A percentile compares a stretch with the other conserved stretches of the same genome.
phyloP scores from a whole-genome alignment of 2,113 vertebrate genomes.

The Glareola pratincola region DNA sequence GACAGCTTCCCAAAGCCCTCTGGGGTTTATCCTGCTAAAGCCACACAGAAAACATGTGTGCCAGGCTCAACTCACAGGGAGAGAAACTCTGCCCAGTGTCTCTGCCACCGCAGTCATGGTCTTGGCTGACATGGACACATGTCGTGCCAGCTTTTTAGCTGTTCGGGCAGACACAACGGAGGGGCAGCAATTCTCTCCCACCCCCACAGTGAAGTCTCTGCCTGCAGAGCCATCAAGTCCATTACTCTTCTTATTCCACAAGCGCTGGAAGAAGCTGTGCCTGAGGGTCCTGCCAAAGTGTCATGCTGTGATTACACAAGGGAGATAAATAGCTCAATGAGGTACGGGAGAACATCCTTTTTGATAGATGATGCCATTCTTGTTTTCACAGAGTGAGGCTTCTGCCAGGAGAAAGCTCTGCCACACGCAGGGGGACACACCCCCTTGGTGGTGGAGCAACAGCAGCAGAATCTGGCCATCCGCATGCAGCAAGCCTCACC shows the following conservation, averaged over 20 bases:
- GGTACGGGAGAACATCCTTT: neutral
- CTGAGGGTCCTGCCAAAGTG: neutral
- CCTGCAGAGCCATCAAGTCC: neutral
- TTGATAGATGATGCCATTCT: neutral
- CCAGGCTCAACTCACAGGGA: rapidly evolving
- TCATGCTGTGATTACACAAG: neutral
- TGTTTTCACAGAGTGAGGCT: neutral
- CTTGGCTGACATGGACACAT: neutral
- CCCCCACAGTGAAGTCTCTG: neutral
- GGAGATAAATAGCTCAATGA: neutral
- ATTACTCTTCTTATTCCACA: neutral
- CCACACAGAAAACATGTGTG: neutral
- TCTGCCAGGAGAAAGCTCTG: neutral
- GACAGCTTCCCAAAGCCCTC: neutral
- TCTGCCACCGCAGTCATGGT: rapidly evolving
- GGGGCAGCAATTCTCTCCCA: rapidly evolving
- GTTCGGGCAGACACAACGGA: rapidly evolving
- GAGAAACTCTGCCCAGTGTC: neutral
- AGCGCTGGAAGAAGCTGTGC: neutral
- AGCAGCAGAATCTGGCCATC: neutral
- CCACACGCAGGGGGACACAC: rapidly evolving
- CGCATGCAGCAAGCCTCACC: neutral
- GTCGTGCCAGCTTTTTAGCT: neutral
- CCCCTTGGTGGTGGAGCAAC: neutral
- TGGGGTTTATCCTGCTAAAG: neutral